These are phyloP conservation scores for Notarius quadriscutis DNA, from an alignment of 2,113 vertebrate species.

Conservation along the genomic window DNA sequence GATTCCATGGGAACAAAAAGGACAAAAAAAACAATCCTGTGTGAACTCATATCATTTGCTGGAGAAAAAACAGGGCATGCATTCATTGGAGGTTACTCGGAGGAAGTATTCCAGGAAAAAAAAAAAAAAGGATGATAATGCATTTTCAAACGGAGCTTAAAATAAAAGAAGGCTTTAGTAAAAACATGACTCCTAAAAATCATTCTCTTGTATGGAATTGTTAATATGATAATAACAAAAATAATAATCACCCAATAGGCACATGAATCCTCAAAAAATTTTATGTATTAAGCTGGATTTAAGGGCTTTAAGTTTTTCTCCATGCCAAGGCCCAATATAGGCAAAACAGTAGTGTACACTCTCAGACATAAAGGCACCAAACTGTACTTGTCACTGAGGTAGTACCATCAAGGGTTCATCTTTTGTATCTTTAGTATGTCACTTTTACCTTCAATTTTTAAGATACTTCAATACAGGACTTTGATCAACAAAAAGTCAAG, in stretches of 20 bases:
- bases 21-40: background rate
- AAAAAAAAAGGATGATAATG: background rate
- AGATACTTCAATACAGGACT: background rate
- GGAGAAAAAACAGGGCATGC: constrained; percentile 2
- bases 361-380: background rate
- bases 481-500: background rate
- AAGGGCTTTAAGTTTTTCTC: background rate
- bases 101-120: background rate
- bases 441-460: background rate
- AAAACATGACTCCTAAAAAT: background rate
- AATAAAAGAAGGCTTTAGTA: background rate
- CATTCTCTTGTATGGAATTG: background rate
- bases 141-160: background rate
- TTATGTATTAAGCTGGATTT: background rate
- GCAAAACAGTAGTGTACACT: background rate
- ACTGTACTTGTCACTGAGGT: background rate
- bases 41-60: background rate
- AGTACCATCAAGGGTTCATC: background rate
- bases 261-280: background rate
- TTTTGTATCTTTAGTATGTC: background rate
- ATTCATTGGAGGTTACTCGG: background rate
- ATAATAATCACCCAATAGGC: background rate
- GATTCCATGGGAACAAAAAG: background rate
- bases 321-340: background rate
- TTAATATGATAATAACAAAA: background rate